Base-by-base conservation (phyloP, 2,797 vertebrate species). In the Sebastiscus tertius region DNA sequence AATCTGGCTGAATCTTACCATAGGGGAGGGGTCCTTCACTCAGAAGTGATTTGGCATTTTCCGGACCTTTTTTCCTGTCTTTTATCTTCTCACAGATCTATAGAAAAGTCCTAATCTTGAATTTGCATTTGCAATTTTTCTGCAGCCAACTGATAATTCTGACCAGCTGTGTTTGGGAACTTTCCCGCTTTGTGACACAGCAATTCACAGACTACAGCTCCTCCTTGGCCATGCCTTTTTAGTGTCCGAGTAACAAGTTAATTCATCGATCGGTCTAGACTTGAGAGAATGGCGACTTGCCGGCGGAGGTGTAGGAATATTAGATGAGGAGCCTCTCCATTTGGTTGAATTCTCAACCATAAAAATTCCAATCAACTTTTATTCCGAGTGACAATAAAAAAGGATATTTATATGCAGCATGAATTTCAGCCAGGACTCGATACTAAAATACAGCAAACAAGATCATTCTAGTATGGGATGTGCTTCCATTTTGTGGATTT, bases 251-350 rank as follows among this genome's bases (percentile, higher is more conserved):
- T 82, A 85, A 82, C 77, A 72, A 81, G 54, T 86, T 82, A 64
- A 75, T 83, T 86, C 81, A 89, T 88, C 75, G 83, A 90, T 87
- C 79, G 80, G 82, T 83, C 75, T 70, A 39, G 86, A 88, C 73
- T 73, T 79, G 69, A 71, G 63, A 78, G 81, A 34, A 77, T 54
- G 83, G 69, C 49, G 29, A 82, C 75, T 80, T 75, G 60, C 75
- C 13, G 36, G 60, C 4, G 5, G 59, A 85, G 75, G 77, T 79
- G 82, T 65, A 69, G 63, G 75, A 80, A 84, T 75, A 74, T 77
- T 58, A 52, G 58, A 87, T 73, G 64, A 89, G 82, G 76, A 72
- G 72, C n/a, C 46, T 75, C 39, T 76, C 62, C 58, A 29, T 84
- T 79, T 73, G 75, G 76, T 68, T 79, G 63, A 80, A 79, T 70